Evolutionary conservation across 2,888 invertebrate genomes (phyloP), one percentile per base, ranked within the genome.

Genomic region (Hirtodrosophila histrioides): DNA sequence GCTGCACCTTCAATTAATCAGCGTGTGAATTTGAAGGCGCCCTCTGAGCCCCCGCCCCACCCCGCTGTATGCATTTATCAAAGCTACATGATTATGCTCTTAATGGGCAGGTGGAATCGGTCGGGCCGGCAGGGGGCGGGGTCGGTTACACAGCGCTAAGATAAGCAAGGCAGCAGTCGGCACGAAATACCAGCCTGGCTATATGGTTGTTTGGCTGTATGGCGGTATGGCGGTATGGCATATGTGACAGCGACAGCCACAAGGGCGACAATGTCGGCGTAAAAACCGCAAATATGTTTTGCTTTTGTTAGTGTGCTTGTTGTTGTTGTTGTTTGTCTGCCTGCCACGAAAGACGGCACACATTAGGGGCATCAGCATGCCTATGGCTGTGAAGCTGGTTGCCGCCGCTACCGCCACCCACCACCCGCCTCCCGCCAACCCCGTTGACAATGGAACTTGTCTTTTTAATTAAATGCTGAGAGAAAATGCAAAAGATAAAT

Each of bases 401-500:
- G n/a, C n/a, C n/a, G n/a, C n/a, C n/a, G n/a, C n/a, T 17, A 17
- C 17, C 17, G 7, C 12, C 46, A 36, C 29, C 7, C 44, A 8
- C 17, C 9, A 10, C 33, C 31, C 33, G 12, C 36, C 57, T 61
- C 50, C 60, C 65, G 57, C 44, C 56, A 39, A 56, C 51, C 50
- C 49, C 74, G 74, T 65, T 80, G 78, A 86, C 88, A 88, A 85
- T 86, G 82, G 85, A 84, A 86, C 84, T 85, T 85, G 87, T 85
- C 84, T 85, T 85, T 85, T 85, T 85, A 85, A 85, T 85, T 85
- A 85, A 85, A 85, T 85, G 84, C 88, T 88, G 80, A 84, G 78
- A 69, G 84, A 84, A 84, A 84, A 88, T 88, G 88, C 88, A 74
- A 78, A 86, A 88, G 84, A 85, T 88, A 85, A 85, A 85, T 85